Percentiles rank a stretch among this genome's conserved stretches.
phyloP scores from a whole-genome alignment of 2,888 invertebrate species.

The Arctia plantaginis region DNA sequence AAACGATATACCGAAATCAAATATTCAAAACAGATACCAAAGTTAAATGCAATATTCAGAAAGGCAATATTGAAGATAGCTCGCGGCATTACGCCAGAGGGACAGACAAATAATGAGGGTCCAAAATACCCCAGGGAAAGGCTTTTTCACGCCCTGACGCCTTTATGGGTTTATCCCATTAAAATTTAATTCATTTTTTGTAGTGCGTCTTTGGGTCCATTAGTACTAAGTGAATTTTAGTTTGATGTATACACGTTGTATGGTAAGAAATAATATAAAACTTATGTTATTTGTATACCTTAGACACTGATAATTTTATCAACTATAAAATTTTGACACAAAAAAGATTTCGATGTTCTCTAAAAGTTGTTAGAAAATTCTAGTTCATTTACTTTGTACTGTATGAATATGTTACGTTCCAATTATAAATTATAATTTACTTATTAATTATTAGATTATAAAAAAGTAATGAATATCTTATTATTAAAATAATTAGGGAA shows the following conservation, averaged over 20 bases:
- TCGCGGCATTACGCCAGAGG: slow-evolving; percentile 59
- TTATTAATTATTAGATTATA: not conserved
- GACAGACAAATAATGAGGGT: slow-evolving; percentile 68
- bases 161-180: slow-evolving; percentile 66
- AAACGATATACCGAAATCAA: slow-evolving; percentile 53
- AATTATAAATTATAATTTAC: not conserved
- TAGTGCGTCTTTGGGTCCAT: slow-evolving; percentile 31
- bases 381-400: not conserved
- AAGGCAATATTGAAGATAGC: slow-evolving; percentile 59
- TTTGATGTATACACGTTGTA: not conserved
- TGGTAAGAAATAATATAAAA: not conserved
- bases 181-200: slow-evolving; percentile 68
- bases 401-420: not conserved
- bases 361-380: not conserved
- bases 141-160: slow-evolving; percentile 62
- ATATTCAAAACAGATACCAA: slow-evolving; percentile 61
- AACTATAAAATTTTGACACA: not conserved
- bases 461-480: not conserved
- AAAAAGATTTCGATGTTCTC: too few species aligned
- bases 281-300: not conserved
- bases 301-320: not conserved
- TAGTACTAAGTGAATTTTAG: slow-evolving; percentile 26
- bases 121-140: slow-evolving; percentile 59
- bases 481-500: not conserved
- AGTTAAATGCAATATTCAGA: slow-evolving; percentile 62